phyloP scores from a whole-genome alignment of 2,888 invertebrate species.

The Hirtodrosophila cameraria region DNA sequence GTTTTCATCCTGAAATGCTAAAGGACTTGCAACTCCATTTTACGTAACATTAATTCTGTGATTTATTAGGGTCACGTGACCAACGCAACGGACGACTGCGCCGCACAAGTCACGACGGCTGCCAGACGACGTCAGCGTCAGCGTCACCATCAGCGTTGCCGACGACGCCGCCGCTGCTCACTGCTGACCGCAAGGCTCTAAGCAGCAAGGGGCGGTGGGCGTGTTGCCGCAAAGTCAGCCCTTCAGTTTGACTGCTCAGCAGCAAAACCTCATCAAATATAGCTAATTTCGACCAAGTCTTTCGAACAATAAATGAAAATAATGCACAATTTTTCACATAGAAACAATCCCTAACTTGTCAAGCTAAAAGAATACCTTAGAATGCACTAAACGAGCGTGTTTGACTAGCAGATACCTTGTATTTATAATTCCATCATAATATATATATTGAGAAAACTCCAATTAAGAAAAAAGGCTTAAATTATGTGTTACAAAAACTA shows the following conservation, averaged over 20 bases:
- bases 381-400: too few species aligned
- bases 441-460: too few species aligned
- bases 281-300: constrained; percentile 32
- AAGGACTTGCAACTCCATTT: constrained; percentile 82
- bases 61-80: constrained; percentile 85
- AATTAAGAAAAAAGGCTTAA: too few species aligned
- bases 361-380: too few species aligned
- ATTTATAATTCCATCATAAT: too few species aligned
- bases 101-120: constrained; percentile 64
- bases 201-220: neutral
- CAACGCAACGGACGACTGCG: constrained; percentile 83
- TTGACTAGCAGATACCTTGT: too few species aligned
- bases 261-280: constrained; percentile 42
- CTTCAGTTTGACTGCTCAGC: neutral
- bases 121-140: constrained; percentile 31
- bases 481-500: too few species aligned
- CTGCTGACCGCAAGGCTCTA: constrained; percentile 50
- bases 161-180: constrained; percentile 21
- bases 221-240: neutral
- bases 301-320: constrained; percentile 1
- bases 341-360: constrained; percentile 9
- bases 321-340: neutral
- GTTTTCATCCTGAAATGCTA: constrained; percentile 10
- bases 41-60: constrained; percentile 85
- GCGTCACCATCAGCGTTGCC: neutral